A percentile compares a stretch with the other conserved stretches of the same genome.
phyloP scores from a whole-genome alignment of 2,888 invertebrate species.

The Tortrix viridana region DNA sequence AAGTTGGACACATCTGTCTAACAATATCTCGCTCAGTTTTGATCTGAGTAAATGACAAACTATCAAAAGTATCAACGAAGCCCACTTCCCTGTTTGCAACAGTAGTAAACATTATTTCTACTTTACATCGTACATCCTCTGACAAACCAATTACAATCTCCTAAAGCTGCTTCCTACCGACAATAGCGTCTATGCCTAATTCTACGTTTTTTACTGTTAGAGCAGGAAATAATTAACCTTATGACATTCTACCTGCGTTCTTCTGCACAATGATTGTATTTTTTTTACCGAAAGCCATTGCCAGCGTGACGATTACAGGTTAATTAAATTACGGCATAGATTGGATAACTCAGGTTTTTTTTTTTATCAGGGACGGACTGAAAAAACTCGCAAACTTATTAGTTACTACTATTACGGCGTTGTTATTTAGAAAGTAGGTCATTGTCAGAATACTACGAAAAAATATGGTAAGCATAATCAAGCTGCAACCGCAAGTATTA shows the following conservation, averaged over 20 bases:
- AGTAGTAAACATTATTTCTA: neutral
- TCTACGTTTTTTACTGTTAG: slow-evolving; percentile 44
- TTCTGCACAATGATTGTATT: slow-evolving; percentile 58
- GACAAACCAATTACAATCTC: slow-evolving; percentile 6
- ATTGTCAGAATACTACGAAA: slow-evolving; percentile 50
- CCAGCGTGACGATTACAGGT: slow-evolving; percentile 31
- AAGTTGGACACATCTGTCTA: too few relatives aligned
- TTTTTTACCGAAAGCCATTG: slow-evolving; percentile 43
- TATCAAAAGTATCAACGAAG: too few relatives aligned
- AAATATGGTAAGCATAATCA: slow-evolving; percentile 9
- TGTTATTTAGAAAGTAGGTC: slow-evolving; percentile 65
- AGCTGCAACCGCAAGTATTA: slow-evolving; percentile 4
- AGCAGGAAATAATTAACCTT: slow-evolving; percentile 56
- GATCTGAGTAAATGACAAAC: too few relatives aligned
- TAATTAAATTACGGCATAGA: slow-evolving; percentile 21
- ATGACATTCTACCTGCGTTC: slow-evolving; percentile 45
- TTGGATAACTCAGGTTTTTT: slow-evolving; percentile 9
- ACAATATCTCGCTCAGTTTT: too few relatives aligned
- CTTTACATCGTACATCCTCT: neutral
- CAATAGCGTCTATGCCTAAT: slow-evolving; percentile 10
- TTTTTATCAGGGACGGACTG: slow-evolving; percentile 42
- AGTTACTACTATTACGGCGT: slow-evolving; percentile 16
- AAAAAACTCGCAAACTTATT: slow-evolving; percentile 47
- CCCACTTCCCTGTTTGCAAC: too few relatives aligned
- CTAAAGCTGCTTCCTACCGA: neutral